Evolutionary conservation across 2,113 vertebrate species (phyloP).

Genomic region (Oncorhynchus mykiss): DNA sequence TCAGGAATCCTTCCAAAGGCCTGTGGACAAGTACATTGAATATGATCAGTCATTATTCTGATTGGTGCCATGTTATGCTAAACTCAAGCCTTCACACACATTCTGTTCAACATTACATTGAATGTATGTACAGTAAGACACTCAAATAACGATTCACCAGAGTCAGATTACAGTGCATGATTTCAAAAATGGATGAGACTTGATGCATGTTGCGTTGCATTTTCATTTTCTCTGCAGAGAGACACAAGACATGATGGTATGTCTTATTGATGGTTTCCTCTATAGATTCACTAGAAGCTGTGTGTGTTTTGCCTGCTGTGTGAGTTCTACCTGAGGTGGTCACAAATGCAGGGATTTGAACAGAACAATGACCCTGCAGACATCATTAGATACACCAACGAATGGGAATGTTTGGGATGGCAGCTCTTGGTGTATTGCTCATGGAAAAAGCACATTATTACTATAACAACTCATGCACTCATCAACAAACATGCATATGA

Average conservation of each 20-base stretch:
- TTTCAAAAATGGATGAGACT: not conserved
- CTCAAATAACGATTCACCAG: too few species aligned
- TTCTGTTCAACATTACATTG: conserved; percentile 92
- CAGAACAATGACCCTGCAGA: conserved; percentile 84
- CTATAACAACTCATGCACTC: too few species aligned
- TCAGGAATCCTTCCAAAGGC: conserved; percentile 91
- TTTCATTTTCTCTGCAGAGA: not conserved
- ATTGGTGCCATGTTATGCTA: conserved; percentile 95
- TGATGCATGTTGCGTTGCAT: not conserved
- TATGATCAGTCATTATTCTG: conserved; percentile 97
- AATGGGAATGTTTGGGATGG: conserved; percentile 96
- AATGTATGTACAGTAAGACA: conserved; percentile 79
- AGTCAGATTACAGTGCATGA: not conserved
- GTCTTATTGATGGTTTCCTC: conserved; percentile 1
- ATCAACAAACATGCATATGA: too few species aligned
- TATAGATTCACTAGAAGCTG: conserved; percentile 93
- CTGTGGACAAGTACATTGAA: conserved; percentile 97
- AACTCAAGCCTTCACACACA: conserved; percentile 93
- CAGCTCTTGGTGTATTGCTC: conserved; percentile 80
- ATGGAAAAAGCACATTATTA: too few species aligned
- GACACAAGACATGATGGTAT: not conserved
- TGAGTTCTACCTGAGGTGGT: conserved; percentile 93
- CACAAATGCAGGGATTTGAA: conserved; percentile 85
- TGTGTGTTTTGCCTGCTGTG: conserved; percentile 93
- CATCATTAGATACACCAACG: conserved; percentile 94